Evolutionary conservation across 64 coral and sea anemone species (phyloP), one percentile per base, ranked within the genome.

Genomic region (Stichodactyla helianthus): DNA sequence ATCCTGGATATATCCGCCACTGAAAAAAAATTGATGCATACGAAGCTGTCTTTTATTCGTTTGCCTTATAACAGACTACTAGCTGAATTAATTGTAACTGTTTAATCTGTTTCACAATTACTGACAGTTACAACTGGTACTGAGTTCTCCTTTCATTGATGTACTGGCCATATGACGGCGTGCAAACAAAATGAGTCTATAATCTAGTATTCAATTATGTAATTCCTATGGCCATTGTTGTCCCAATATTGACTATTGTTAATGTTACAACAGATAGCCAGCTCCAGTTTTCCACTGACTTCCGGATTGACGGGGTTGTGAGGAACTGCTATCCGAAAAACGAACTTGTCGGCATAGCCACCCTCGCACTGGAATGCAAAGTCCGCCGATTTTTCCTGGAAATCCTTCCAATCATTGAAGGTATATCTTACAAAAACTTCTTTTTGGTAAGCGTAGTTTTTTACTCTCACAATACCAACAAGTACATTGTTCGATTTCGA

Each of bases 361-460:
- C 82, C 68, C 6, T 54, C 82, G 10, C 82, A 92, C 56, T 83
- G 87, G 2, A 31, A 87, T 6, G 77, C 64, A 25, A 92, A 92
- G 20, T 92, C 86, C 5, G 86, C 91, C 63, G 52, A 59, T 17
- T 44, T 71, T 15, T 92, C 80, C 5, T 57, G 52, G 11, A 83
- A 88, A 1, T 82, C 57, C 84, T 87, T 50, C 91, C 91, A 92
- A 14, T 59, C 50, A 82, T 92, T 78, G 0, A 88, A 53, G n/a
- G 86, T 83, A 35, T 92, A 88, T 60, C 86, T 79, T 27, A 92
- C 91, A 64, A 92, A 92, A 51, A 92, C 91, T 5, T 92, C 64
- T 53, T 92, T 92, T 55, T 88, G 50, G 55, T 79, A 79, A 6
- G 91, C 80, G 82, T 88, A 65, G 12, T 92, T 92, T 60, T 84